Base-by-base conservation (phyloP, 2,888 invertebrate species). In the Horisme vitalbata region DNA sequence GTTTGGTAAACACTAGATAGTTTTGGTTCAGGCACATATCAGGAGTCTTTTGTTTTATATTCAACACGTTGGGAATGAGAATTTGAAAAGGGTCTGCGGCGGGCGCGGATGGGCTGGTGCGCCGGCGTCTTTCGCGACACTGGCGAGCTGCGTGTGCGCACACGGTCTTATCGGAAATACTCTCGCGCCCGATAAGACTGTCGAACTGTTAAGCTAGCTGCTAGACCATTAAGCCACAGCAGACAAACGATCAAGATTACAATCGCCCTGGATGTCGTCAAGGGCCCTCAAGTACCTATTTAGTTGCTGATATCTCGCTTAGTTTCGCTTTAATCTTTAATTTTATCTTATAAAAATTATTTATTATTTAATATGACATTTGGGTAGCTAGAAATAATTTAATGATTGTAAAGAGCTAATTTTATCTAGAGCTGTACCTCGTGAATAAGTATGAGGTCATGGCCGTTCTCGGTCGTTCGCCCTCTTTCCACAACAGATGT, bases 131-230 rank as follows among this genome's bases (percentile, higher is more conserved):
- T 55, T 69, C 75, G 68, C 74, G 68, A 71, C 66, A 82, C 86
- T 84, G 83, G 41, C 67, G 55, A 45, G 55, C 48, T 59, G 75
- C 73, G 72, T 65, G 71, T 68, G 76, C 76, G 71, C 71, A 67
- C 68, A 41, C 52, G 62, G 64, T 63, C 79, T 86, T 85, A 86
- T 86, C 87, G 81, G 71, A 73, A 59, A 72, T 55, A 68, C 74
- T 79, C 71, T 77, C 72, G 61, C 71, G 68, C 60, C 66, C 78
- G 87, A 86, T 88, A 87, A 86, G 75, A 63, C 59, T 61, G 67
- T 57, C 67, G 60, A 70, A 68, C 65, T 71, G 67, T 62, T 70
- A 66, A 66, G 38, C 31, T 44, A 67, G 21, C 23, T 33, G 44
- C 36, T 39, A 46, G 33, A 45, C 39, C 24, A 41, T 26, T 61